These are phyloP conservation scores for Trachymyrmex septentrionalis DNA, from an alignment of 1,140 invertebrate species.

Conservation along the genomic window DNA sequence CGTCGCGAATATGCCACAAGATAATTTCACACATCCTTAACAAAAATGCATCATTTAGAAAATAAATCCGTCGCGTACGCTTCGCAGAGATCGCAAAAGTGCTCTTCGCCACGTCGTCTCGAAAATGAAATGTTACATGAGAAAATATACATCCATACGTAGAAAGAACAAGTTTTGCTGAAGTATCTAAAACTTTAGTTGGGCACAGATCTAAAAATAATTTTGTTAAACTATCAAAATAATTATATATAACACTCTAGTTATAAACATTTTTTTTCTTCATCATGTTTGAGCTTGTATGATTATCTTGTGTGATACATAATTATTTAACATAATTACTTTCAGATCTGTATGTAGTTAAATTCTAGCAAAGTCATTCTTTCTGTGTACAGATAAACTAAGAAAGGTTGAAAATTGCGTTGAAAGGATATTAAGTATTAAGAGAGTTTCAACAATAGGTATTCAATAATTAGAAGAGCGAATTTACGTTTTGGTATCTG, in stretches of 20 bases:
- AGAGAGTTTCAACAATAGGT: background rate
- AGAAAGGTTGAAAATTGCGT: background rate
- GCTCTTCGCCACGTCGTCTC: constrained; percentile 34
- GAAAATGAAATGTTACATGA: constrained; percentile 48
- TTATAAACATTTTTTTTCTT: too few species aligned
- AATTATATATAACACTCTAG: too few species aligned
- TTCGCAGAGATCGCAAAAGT: background rate
- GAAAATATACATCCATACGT: background rate
- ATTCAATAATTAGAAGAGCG: background rate
- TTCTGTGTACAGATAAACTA: background rate
- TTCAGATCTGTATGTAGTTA: too few species aligned
- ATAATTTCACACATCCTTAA: constrained; percentile 19
- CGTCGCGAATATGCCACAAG: constrained; percentile 24
- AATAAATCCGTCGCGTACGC: constrained; percentile 17
- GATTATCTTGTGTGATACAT: too few species aligned
- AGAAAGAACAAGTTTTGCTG: too few species aligned
- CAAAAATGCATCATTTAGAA: constrained; percentile 8
- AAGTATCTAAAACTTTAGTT: too few species aligned
- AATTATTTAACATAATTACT: too few species aligned
- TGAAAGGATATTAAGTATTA: background rate
- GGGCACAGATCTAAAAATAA: too few species aligned
- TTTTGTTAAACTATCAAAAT: too few species aligned
- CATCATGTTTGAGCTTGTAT: too few species aligned
- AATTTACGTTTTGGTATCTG: background rate
- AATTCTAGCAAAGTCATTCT: too few species aligned